Conservation (phyloP, 2,888 invertebrate genomes). For the Yponomeuta evonymella region DNA sequence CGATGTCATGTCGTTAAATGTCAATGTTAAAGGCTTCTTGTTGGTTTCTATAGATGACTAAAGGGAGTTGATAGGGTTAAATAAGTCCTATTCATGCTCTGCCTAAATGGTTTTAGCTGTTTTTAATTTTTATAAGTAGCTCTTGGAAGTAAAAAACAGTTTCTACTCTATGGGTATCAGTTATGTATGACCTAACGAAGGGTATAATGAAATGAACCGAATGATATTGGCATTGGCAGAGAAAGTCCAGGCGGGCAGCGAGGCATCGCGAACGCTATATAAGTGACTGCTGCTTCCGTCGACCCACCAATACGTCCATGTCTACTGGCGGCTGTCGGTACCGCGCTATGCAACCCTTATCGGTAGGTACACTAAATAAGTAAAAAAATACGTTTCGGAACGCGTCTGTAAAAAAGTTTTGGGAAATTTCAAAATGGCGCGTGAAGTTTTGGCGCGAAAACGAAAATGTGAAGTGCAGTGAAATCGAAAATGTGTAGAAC, state of each 20-base stretch:
- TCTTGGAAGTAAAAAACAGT: no score
- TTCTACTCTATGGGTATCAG: no score
- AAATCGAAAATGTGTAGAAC: neutral
- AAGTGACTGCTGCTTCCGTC: conserved; percentile 59
- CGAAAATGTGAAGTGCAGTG: conserved; percentile 4
- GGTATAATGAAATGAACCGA: neutral
- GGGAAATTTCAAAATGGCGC: neutral
- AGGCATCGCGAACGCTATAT: conserved; percentile 65
- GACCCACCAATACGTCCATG: conserved; percentile 53
- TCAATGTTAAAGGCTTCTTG: no score
- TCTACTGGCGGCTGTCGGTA: conserved; percentile 52
- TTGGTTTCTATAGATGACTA: no score
- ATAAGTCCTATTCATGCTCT: no score
- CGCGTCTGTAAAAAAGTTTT: neutral
- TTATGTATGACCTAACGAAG: neutral
- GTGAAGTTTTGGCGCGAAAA: conserved; percentile 4
- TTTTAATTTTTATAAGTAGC: no score
- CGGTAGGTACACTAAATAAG: conserved; percentile 53
- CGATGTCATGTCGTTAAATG: no score
- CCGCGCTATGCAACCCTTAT: conserved; percentile 67
- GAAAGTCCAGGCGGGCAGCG: conserved; percentile 57
- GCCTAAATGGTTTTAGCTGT: no score
- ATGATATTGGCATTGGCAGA: conserved; percentile 43
- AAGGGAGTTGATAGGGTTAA: no score
- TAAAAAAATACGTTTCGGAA: neutral